Base-by-base conservation (phyloP, 2,888 invertebrate species). In the Oxyteleia sp. region DNA sequence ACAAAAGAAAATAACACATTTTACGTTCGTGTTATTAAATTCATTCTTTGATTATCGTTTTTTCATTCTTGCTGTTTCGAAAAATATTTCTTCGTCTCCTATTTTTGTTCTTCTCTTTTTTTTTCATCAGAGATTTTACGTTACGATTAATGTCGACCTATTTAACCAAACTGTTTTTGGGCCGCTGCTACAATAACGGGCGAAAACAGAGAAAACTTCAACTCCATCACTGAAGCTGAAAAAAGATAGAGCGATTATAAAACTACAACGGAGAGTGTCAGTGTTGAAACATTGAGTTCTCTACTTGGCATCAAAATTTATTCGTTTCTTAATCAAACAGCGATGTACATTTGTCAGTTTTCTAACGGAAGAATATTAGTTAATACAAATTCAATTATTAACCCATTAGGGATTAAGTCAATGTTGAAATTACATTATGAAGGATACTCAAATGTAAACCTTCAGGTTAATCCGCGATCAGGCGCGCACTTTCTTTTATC, bases 231-330 rank as follows among this genome's bases (percentile, higher is more conserved):
- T n/a, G n/a, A n/a, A 47, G 47, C 23, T 20, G 23, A 7, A 47
- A 18, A 11, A 47, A 47, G 23, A 47, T 18, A 20, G 47, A 4
- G 16, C 23, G 47, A 20, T 47, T 47, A 16, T 11, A 47, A 47
- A 47, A 18, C 47, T 47, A n/a, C 20, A 47, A 47, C 47, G 23
- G 38, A n/a, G 15, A n/a, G 43, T 43, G n/a, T 43, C 15, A 43
- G 15, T 15, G 13, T 13, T 43, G 13, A 43, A 43, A 15, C 15
- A 8, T 4, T 8, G 38, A 38, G 38, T 10, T 38, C 38, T 38
- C 38, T 10, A n/a, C 10, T 38, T 23, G 23, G 38, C 10, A 38
- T 38, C 10, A 10, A 38, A 38, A 38, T 38, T 10, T 38, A 38
- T n/a, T 38, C 2, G 38, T 38, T 38, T 38, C 38, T 38, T n/a